A percentile compares a stretch with the other conserved stretches of the same genome.
Conservation (phyloP, 2,113 vertebrate species). For the Anthoscopus minutus region DNA sequence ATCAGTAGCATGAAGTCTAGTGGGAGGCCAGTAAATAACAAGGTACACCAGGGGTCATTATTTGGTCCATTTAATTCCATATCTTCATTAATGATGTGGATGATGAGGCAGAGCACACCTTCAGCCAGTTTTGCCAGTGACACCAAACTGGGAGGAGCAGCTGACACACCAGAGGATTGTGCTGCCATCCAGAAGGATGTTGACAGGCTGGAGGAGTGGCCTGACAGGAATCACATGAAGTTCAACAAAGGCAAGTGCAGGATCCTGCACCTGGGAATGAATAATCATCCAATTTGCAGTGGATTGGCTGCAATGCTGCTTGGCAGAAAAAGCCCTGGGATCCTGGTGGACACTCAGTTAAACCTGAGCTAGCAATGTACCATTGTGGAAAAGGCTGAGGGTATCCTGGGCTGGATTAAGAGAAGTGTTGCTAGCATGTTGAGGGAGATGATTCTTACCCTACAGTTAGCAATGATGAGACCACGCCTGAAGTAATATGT, state of each 20-base stretch:
- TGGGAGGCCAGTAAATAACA: background rate
- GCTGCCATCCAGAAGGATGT: background rate
- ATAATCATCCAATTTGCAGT: background rate
- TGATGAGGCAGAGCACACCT: background rate
- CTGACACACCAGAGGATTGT: background rate
- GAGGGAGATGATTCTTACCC: background rate
- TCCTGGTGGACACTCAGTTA: background rate
- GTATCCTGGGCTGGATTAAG: background rate
- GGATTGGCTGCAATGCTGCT: rapidly evolving
- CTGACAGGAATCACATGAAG: background rate
- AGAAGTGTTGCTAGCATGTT: background rate
- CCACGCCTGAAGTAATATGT: background rate
- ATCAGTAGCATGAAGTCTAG: background rate
- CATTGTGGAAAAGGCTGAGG: background rate
- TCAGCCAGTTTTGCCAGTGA: background rate
- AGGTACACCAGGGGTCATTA: background rate
- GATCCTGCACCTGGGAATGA: background rate
- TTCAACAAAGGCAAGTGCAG: background rate
- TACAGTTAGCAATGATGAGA: background rate
- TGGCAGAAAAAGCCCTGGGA: background rate
- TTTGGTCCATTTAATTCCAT: background rate
- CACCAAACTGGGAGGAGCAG: background rate
- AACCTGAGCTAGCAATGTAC: background rate
- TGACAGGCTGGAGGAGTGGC: background rate
- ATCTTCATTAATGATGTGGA: background rate